Evolutionary conservation across 2,888 invertebrate species (phyloP), one percentile per base, ranked within the genome.

Genomic region (Hirtodrosophila histrioides): DNA sequence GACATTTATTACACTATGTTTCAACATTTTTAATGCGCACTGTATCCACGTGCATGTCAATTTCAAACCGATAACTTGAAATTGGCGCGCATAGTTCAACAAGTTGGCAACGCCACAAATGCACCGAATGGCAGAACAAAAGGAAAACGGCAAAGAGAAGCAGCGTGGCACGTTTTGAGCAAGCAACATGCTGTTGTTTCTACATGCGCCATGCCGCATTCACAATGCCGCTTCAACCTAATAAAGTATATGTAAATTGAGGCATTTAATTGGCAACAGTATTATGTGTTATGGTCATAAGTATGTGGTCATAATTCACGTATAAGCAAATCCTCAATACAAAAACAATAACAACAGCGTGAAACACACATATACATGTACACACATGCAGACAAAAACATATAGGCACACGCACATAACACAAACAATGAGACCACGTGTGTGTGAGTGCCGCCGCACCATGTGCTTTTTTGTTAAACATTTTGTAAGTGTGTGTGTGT

Each of bases 121-220:
- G 79, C 75, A 85, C 56, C 53, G 39, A 65, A 72, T 23, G 9
- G 0, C 41, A 39, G 51, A 17, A 49, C 62, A 71, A 66, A 67
- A 51, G 58, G 9, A 31, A 6, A 75, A 63, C 37, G 37, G 53
- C 57, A 67, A 69, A 75, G 75, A 79, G 57, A 78, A 79, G 57
- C 83, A 78, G 79, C 83, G 86, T 86, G 86, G 74, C 81, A 86
- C 82, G 75, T 84, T 73, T 65, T 57, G 8, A 50, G 45, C 44
- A 49, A 76, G 74, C 82, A 84, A 78, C 73, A 75, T 82, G 76
- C 78, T 78, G 64, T 72, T 85, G 63, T 58, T 67, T 43, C 40
- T 29, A 9, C 48, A 7, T 40, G 43, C 43, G 37, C 43, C 17
- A 33, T 53, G 78, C 75, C 54, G 64, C 41, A 41, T 54, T 2